Conservation (phyloP, 2,888 invertebrate species). For the Oscheius sp. region DNA sequence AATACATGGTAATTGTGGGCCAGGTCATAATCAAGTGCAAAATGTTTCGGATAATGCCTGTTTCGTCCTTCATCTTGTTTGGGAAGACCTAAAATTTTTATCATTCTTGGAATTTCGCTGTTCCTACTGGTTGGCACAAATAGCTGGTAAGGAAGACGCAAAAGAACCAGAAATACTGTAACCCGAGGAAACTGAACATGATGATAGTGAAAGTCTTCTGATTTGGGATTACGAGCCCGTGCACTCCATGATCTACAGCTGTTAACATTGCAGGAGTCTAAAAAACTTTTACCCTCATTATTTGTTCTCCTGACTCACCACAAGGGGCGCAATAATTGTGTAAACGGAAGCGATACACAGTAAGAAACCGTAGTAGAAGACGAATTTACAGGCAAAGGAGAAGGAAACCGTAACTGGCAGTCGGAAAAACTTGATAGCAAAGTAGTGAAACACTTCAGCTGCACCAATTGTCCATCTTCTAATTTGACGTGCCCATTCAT, state of each 20-base stretch:
- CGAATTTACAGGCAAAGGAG: constrained; percentile 63
- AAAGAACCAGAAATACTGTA: constrained; percentile 67
- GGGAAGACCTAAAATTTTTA: constrained; percentile 61
- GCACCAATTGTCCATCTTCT: constrained; percentile 70
- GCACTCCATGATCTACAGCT: constrained; percentile 50
- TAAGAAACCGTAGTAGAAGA: constrained; percentile 68
- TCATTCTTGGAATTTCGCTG: background rate
- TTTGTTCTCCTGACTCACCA: constrained; percentile 44
- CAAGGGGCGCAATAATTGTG: constrained; percentile 62
- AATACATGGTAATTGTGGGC: constrained; percentile 67
- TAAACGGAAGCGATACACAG: constrained; percentile 67
- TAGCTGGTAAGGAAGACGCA: constrained; percentile 61
- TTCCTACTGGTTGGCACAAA: constrained; percentile 59
- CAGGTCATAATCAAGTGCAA: constrained; percentile 65
- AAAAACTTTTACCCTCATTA: constrained; percentile 13
- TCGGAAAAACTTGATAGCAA: constrained; percentile 65
- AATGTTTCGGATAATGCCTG: constrained; percentile 64
- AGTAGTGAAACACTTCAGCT: constrained; percentile 70
- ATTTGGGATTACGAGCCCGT: constrained; percentile 61
- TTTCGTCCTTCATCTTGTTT: constrained; percentile 60
- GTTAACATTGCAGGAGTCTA: constrained; percentile 63
- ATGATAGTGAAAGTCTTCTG: constrained; percentile 61
- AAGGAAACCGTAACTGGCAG: constrained; percentile 60
- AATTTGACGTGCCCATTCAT: constrained; percentile 69
- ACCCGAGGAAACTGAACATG: constrained; percentile 64